Evolutionary conservation across 2,888 invertebrate genomes (phyloP), one percentile per base, ranked within the genome.

Genomic region (Orthosia gracilis): DNA sequence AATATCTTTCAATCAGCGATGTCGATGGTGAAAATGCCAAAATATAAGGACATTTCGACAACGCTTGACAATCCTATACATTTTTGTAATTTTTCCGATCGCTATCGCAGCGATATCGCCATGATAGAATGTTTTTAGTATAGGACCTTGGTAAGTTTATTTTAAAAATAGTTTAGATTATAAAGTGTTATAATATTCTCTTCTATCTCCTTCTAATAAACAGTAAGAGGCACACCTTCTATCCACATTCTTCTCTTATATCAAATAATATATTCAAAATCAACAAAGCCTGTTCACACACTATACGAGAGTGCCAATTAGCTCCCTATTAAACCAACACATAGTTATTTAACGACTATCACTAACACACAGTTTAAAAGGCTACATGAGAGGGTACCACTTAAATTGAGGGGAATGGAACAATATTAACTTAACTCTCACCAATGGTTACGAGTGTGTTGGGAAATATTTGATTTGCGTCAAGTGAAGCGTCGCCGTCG

Each of bases 391-490:
- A 18, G 54, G 17, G n/a, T 12, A 11, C 12, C 59, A 40, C 47
- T 78, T 40, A 0, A 54, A 13, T 40, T 17, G 21, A 55, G 23
- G 26, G n/a, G 67, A 21, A 64, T 70, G 49, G 45, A 81, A 62
- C 54, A 82, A 83, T 83, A 84, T 81, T 84, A 71, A 61, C 62
- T 57, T 21, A 55, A 61, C 72, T 72, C 78, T 81, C 23, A 21
- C 17, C 72, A 57, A 12, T 68, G 75, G 52, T 62, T 85, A 40
- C 40, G 40, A 40, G 1, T 40, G 52, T 71, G 59, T 83, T 26
- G 1, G 47, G 45, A 66, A 78, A 83, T 66, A 49, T 85, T 84
- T 78, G 21, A 12, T 47, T 62, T 58, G n/a, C 58, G 47, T 65
- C 49, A 52, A 63, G 55, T 65, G 49, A 47, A 63, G 55, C 57